Conservation (phyloP, 2,888 invertebrate genomes). For the Agriotes lineatus region DNA sequence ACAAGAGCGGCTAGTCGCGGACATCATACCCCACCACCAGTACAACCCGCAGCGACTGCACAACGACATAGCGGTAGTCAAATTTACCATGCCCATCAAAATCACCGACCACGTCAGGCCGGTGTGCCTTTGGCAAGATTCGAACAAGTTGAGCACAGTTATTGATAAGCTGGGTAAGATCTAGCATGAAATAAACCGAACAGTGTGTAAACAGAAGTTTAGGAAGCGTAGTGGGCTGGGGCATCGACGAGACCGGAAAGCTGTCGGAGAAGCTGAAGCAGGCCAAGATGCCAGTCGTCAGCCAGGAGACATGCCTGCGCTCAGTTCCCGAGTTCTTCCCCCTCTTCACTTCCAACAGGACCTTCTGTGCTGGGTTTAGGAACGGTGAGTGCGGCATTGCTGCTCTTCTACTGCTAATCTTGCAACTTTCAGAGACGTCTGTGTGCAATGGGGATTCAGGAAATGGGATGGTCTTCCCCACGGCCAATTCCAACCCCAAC, state of each 20-base stretch:
- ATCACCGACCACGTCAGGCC: conserved; percentile 62
- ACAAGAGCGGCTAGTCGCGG: background rate
- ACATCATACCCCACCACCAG: conserved; percentile 52
- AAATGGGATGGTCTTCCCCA: conserved; percentile 63
- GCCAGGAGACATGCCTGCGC: conserved; percentile 71
- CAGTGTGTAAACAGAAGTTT: too few species aligned
- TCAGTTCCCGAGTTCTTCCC: conserved; percentile 74
- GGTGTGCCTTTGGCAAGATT: conserved; percentile 60
- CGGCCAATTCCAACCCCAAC: conserved; percentile 49
- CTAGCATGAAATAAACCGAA: too few species aligned
- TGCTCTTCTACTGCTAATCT: too few species aligned
- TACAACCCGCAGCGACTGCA: conserved; percentile 57
- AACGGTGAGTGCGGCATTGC: conserved; percentile 59
- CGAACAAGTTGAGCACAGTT: conserved; percentile 29
- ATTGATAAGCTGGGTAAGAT: background rate
- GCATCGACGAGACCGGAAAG: conserved; percentile 71
- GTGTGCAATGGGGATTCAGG: conserved; percentile 69
- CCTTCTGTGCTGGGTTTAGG: conserved; percentile 64
- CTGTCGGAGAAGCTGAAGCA: conserved; percentile 70
- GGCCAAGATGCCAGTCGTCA: conserved; percentile 73
- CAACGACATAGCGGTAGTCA: conserved; percentile 61
- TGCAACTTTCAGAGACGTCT: conserved; percentile 69
- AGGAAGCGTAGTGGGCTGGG: conserved; percentile 64
- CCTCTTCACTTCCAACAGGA: conserved; percentile 69
- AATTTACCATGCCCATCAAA: conserved; percentile 54